phyloP scores from a whole-genome alignment of 2,888 invertebrate genomes.

The Disparrhopalites patrizii region DNA sequence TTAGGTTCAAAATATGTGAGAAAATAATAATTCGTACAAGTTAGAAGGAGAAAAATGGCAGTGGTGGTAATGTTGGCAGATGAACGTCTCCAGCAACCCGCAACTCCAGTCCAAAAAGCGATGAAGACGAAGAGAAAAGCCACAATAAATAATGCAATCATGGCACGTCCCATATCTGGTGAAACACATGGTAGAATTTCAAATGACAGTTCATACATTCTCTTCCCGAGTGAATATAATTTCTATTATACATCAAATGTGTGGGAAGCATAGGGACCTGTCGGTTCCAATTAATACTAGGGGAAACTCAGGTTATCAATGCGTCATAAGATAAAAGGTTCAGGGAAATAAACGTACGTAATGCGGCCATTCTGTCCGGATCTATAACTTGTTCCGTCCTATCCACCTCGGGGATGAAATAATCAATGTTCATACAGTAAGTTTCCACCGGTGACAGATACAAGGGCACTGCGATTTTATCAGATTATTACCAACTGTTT shows the following conservation, averaged over 20 bases:
- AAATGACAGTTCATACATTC: too few species aligned
- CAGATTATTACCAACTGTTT: too few species aligned
- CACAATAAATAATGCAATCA: conserved; percentile 87
- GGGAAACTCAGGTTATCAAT: too few species aligned
- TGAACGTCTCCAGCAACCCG: conserved; percentile 94
- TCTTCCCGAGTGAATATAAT: too few species aligned
- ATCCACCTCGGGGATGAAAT: conserved; percentile 84
- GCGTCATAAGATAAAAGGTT: too few species aligned
- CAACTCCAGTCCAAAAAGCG: conserved; percentile 92
- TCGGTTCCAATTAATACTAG: too few species aligned
- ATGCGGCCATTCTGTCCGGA: conserved; percentile 77
- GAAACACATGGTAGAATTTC: too few species aligned
- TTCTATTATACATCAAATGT: too few species aligned
- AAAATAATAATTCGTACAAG: conserved; percentile 60
- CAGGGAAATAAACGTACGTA: conserved; percentile 60
- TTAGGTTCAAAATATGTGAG: background rate
- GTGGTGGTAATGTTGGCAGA: conserved; percentile 91
- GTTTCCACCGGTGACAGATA: conserved; percentile 90
- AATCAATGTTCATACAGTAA: conserved; percentile 90
- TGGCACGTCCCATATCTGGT: conserved; percentile 81
- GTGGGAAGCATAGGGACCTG: too few species aligned
- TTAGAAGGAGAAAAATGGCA: conserved; percentile 80
- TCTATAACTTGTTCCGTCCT: conserved; percentile 64
- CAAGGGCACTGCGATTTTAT: conserved; percentile 75
- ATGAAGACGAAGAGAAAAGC: conserved; percentile 87